Evolutionary conservation across 2,113 vertebrate genomes (phyloP).

Genomic region (Platichthys stellatus): DNA sequence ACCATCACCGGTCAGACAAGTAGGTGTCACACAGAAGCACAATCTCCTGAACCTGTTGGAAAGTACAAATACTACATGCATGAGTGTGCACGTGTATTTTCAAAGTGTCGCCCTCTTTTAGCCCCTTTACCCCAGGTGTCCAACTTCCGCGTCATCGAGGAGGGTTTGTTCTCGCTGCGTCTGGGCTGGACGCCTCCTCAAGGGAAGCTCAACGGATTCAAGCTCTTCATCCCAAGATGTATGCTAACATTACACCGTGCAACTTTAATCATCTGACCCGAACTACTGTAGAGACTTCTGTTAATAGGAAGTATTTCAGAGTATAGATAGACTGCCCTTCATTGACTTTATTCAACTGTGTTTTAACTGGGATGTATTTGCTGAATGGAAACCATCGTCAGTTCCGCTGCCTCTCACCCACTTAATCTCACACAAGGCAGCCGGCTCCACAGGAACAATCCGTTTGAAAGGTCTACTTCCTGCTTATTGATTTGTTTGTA

Average conservation of each 20-base stretch:
- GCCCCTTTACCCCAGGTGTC: constrained; percentile 85
- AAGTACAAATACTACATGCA: not conserved
- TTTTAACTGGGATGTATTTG: not conserved
- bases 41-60: too few species aligned
- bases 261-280: not conserved
- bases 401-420: too few species aligned
- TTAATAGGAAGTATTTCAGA: too few species aligned
- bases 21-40: constrained; percentile 62
- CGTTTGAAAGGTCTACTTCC: not conserved
- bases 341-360: not conserved
- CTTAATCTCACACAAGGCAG: not conserved
- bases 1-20: constrained; percentile 82
- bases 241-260: constrained; percentile 40
- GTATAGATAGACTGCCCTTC: too few species aligned
- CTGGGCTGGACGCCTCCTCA: constrained; percentile 87
- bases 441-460: not conserved
- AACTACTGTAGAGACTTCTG: too few species aligned
- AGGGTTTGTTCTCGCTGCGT: constrained; percentile 87
- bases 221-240: constrained; percentile 90
- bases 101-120: constrained; percentile 49
- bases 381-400: not conserved
- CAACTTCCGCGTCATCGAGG: constrained; percentile 90
- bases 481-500: not conserved
- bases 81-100: not conserved
- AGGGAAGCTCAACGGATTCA: constrained; percentile 85